A percentile compares a stretch with the other conserved stretches of the same genome.
These are phyloP conservation scores for Onthophagus sagittarius DNA, from an alignment of 2,888 invertebrate species.

Conservation along the genomic window DNA sequence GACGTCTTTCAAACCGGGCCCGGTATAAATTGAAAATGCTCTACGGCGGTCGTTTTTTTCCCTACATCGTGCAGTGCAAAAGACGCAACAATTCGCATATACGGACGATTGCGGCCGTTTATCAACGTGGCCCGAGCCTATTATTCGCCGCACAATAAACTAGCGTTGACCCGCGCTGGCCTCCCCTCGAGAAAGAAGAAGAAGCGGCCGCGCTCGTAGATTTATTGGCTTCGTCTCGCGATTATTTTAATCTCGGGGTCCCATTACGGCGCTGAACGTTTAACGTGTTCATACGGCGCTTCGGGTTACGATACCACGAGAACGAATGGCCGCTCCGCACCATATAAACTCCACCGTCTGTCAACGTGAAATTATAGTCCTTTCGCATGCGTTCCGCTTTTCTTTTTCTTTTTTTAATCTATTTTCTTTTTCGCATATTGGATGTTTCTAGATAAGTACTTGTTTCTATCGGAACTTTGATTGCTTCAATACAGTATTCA, in stretches of 20 bases:
- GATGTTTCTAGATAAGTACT: not conserved
- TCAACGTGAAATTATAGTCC: not conserved
- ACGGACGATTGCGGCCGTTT: not conserved
- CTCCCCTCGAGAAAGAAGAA: not conserved
- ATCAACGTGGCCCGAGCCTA: not conserved
- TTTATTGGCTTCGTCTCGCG: conserved; percentile 1
- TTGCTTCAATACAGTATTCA: no score
- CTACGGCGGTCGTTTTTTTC: not conserved
- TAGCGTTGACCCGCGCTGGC: not conserved
- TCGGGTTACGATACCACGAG: not conserved
- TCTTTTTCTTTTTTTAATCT: not conserved
- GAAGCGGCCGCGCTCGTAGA: not conserved
- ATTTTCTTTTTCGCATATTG: not conserved
- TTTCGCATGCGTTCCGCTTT: not conserved
- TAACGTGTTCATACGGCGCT: not conserved
- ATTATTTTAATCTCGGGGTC: conserved; percentile 3
- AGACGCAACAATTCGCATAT: not conserved
- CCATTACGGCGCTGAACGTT: not conserved
- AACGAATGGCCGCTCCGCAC: not conserved
- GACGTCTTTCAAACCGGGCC: no score
- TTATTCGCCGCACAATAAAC: not conserved
- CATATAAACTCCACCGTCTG: not conserved
- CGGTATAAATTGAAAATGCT: no score
- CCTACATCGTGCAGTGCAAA: not conserved
- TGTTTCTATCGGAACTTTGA: no score